Evolutionary conservation across 2,113 vertebrate genomes (phyloP), one percentile per base, ranked within the genome.

Genomic region (Anser brachyrhynchus): DNA sequence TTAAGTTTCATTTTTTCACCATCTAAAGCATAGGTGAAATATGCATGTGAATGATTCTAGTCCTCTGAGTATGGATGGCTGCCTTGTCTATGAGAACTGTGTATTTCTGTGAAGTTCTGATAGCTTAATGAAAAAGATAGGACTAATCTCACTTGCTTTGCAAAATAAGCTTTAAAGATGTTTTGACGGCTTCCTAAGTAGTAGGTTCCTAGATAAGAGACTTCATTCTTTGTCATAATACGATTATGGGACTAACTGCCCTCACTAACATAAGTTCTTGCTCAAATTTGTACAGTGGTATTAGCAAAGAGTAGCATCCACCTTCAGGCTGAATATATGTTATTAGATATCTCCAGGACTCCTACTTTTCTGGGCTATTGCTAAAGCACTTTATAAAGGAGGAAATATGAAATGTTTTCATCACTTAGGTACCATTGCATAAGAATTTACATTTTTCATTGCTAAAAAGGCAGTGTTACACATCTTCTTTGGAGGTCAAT

Each of bases 211-310:
- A 75, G 31, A 31, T 7, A 46, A 4, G 14, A 49, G 37, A 51
- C 72, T 82, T 84, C 16, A 83, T 92, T 88, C 25, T 66, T 43
- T 74, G 39, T 71, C 84, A 29, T 59, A 86, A 73, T 72, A 74
- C 80, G 43, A 76, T 55, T 80, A 62, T 44, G 66, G 22, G 33
- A 82, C 87, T 90, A 13, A 29, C 51, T 95, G 91, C 22, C 70
- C 18, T 90, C 43, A 73, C 86, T 96, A 97, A 75, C 57, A 11
- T 90, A 67, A 25, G 9, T 73, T 95, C 93, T 94, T 91, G 52
- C 59, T 90, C 82, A 97, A 92, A 96, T 96, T 84, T 91, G n/a
- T 72, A 64, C 26, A 49, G 65, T 91, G 61, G 79, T 96, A 93
- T 87, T 84, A 93, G 35, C 62, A 70, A 70, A 93, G 75, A 94